Evolutionary conservation across 53 echinoderm and acorn worm genomes (phyloP), one percentile per base, ranked within the genome.

Genomic region (Holothuria scabra): DNA sequence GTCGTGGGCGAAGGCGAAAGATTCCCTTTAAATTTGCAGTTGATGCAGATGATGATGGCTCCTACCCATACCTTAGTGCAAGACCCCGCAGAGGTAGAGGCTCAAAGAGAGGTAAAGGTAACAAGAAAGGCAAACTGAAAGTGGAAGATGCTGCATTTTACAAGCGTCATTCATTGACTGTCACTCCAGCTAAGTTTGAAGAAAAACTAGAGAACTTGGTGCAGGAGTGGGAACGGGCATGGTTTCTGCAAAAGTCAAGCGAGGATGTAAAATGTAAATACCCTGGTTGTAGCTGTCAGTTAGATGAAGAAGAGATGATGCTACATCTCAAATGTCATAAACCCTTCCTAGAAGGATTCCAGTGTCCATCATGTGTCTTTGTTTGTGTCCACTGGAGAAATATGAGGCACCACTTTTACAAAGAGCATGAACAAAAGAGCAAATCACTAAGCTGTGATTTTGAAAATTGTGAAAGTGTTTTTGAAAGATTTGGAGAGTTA

Each of bases 301-400:
- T 96, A 68, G 59, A 88, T 29, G 84, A 86, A 29, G 68, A 75
- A 7, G 93, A 96, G 72, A 83, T 87, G 84, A 61, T 71, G 20
- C 74, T 96, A 1, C 96, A 96, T 59, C 35, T 52, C 10, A 88
- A 86, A 64, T 96, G 96, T 29, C 96, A 96, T 61, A 92, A 91
- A 74, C 61, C 76, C 20, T 88, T 87, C 69, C 85, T 91, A 66
- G 88, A 90, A 32, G 96, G 96, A 22, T 96, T 93, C 55, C 85
- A 89, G n/a, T 96, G 96, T 34, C 87, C 91, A 0, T 33, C 89
- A 31, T 93, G 93, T 24, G 83, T 86, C 46, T 90, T 87, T 80
- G 90, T 92, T 84, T 92, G 88, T 65, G 87, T 88, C 1, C 88
- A 86, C 75, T 96, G 96, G 96, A 88, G 94, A 30, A 92, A 92